Percentiles rank a stretch among this genome's conserved stretches.
These are phyloP conservation scores for Sebastes iracundus DNA, from an alignment of 2,797 vertebrate species.

Conservation along the genomic window DNA sequence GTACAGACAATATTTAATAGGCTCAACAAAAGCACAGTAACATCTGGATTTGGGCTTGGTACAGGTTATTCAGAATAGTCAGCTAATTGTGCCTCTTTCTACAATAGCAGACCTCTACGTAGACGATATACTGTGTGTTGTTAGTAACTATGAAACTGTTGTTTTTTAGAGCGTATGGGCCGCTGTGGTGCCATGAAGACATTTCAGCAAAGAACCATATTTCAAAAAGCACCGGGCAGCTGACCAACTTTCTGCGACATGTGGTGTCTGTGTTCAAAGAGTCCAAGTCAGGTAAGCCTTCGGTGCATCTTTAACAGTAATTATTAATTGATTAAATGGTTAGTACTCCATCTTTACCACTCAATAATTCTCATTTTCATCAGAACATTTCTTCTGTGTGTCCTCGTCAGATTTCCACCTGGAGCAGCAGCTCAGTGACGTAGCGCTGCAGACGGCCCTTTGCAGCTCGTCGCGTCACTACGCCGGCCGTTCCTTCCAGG, in stretches of 20 bases:
- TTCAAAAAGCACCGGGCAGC: conserved; percentile 94
- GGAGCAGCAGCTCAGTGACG: conserved; percentile 94
- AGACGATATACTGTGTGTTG: neutral
- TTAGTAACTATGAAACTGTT: conserved; percentile 4
- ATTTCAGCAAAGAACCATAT: conserved; percentile 97
- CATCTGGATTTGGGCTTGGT: neutral
- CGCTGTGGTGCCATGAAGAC: conserved; percentile 98
- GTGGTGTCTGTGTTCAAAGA: conserved; percentile 97
- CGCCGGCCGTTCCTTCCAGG: conserved; percentile 95
- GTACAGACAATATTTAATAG: neutral
- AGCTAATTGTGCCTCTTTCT: neutral
- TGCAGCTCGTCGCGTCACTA: conserved; percentile 97
- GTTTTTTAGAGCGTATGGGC: conserved; percentile 88
- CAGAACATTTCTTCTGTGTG: neutral
- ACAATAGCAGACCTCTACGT: neutral
- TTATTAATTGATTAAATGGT: neutral
- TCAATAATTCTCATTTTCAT: neutral
- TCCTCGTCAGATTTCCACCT: conserved; percentile 86
- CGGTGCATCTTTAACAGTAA: neutral
- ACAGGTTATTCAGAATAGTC: neutral
- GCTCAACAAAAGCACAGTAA: neutral
- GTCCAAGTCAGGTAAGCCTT: conserved; percentile 92
- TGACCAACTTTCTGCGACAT: conserved; percentile 93
- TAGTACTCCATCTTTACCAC: neutral
- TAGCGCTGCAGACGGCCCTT: conserved; percentile 93